These are phyloP conservation scores for Sebastes steindachneri DNA, from an alignment of 2,797 vertebrate genomes.

Conservation along the genomic window DNA sequence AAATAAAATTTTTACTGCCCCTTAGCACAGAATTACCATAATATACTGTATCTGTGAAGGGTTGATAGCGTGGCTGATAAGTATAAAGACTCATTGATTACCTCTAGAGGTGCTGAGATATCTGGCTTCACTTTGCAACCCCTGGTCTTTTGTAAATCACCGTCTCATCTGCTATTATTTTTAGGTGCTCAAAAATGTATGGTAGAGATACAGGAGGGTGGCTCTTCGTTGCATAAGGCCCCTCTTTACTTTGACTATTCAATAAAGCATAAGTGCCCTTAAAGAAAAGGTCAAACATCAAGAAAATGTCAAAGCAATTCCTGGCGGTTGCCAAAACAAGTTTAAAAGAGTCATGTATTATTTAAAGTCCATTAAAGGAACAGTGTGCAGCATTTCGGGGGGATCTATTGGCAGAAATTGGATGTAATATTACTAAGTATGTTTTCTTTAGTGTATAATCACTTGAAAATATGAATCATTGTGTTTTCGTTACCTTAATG, in stretches of 20 bases:
- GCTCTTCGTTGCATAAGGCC: not conserved
- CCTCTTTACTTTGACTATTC: not conserved
- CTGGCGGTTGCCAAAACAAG: not conserved
- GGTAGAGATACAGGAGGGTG: not conserved
- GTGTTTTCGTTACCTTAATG: too few relatives aligned
- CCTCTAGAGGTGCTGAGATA: slow-evolving; percentile 34
- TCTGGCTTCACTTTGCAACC: slow-evolving; percentile 27
- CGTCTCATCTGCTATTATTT: slow-evolving; percentile 16
- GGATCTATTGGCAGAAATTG: too few relatives aligned
- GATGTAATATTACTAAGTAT: too few relatives aligned
- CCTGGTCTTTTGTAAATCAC: slow-evolving; percentile 28
- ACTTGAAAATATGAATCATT: too few relatives aligned
- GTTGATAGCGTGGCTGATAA: slow-evolving; percentile 54
- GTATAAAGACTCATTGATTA: slow-evolving; percentile 53
- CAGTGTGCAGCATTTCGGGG: too few relatives aligned
- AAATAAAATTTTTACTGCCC: slow-evolving; percentile 61
- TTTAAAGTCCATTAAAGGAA: not conserved
- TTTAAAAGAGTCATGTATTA: not conserved
- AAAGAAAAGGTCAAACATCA: not conserved
- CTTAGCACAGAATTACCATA: slow-evolving; percentile 54
- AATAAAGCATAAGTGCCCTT: not conserved
- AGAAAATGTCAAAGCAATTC: not conserved
- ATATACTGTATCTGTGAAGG: slow-evolving; percentile 45
- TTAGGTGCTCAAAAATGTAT: slow-evolving; percentile 20
- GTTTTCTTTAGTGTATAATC: too few relatives aligned